Evolutionary conservation across 2,113 vertebrate species (phyloP).

Genomic region (Chrysemys picta): DNA sequence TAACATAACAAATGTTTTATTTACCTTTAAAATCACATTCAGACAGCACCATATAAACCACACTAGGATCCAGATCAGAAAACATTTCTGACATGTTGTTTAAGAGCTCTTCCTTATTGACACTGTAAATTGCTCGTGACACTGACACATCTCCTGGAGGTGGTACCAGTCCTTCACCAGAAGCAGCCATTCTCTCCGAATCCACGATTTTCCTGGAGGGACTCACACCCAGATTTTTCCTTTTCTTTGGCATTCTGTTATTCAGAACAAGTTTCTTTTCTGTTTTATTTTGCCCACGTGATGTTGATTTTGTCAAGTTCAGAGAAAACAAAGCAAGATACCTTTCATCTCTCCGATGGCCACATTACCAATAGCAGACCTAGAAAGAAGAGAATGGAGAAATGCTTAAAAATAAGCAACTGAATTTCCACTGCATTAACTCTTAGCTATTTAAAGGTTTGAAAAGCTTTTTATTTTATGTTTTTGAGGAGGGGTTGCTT

Average conservation of each 20-base stretch:
- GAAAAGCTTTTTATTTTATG: conserved; percentile 19
- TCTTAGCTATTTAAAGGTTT: neutral
- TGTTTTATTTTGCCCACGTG: conserved; percentile 50
- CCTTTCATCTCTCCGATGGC: conserved; percentile 28
- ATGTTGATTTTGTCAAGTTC: conserved; percentile 59
- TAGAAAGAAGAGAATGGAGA: conserved; percentile 71
- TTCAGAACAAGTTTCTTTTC: conserved; percentile 58
- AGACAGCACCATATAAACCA: conserved; percentile 93
- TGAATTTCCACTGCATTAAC: neutral
- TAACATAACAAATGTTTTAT: conserved; percentile 43
- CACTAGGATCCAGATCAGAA: conserved; percentile 91
- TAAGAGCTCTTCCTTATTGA: conserved; percentile 84
- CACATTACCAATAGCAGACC: conserved; percentile 55
- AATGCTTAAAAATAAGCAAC: conserved; percentile 34
- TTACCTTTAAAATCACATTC: conserved; percentile 98
- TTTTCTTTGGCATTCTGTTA: conserved; percentile 91
- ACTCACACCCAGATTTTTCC: conserved; percentile 85
- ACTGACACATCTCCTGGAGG: conserved; percentile 27
- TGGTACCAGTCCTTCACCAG: conserved; percentile 4
- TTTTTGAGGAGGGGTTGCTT: neutral
- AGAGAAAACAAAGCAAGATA: conserved; percentile 63
- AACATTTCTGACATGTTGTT: conserved; percentile 93
- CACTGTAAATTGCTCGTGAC: conserved; percentile 40
- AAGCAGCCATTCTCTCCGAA: conserved; percentile 62
- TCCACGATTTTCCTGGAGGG: conserved; percentile 73